Percentiles rank a stretch among this genome's conserved stretches.
Conservation (phyloP, 1,140 invertebrate species). For the Microplitis demolitor region DNA sequence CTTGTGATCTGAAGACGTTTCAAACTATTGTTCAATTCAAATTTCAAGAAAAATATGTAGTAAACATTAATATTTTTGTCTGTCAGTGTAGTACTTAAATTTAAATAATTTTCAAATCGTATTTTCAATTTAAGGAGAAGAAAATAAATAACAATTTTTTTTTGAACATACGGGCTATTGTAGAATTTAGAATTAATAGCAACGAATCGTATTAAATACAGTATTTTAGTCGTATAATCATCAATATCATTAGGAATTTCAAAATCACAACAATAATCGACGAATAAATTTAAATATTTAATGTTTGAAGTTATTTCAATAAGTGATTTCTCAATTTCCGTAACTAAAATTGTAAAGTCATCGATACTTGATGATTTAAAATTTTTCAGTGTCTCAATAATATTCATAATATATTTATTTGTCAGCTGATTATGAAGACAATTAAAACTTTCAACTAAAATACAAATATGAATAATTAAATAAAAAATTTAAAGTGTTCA, state of each 20-base stretch:
- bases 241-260: conserved; percentile 66
- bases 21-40: too few relatives aligned
- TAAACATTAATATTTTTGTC: too few relatives aligned
- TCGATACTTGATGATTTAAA: conserved; percentile 79
- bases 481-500: background rate
- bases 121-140: background rate
- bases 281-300: conserved; percentile 75
- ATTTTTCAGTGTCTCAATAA: conserved; percentile 73
- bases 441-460: conserved; percentile 78
- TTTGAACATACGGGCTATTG: conserved; percentile 58
- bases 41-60: too few relatives aligned
- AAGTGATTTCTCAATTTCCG: conserved; percentile 66
- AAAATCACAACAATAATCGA: conserved; percentile 67
- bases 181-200: conserved; percentile 83
- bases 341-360: conserved; percentile 68
- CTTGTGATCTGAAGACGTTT: too few relatives aligned
- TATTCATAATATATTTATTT: conserved; percentile 71
- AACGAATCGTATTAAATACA: conserved; percentile 79
- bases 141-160: too few relatives aligned
- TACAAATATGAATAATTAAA: background rate
- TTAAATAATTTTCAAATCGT: background rate
- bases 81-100: too few relatives aligned
- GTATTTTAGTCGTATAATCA: conserved; percentile 70
- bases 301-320: conserved; percentile 78
- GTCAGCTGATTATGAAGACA: conserved; percentile 77